These are phyloP conservation scores for Scaptodrosophila lebanonensis DNA, from an alignment of 1,140 invertebrate genomes.

Conservation along the genomic window DNA sequence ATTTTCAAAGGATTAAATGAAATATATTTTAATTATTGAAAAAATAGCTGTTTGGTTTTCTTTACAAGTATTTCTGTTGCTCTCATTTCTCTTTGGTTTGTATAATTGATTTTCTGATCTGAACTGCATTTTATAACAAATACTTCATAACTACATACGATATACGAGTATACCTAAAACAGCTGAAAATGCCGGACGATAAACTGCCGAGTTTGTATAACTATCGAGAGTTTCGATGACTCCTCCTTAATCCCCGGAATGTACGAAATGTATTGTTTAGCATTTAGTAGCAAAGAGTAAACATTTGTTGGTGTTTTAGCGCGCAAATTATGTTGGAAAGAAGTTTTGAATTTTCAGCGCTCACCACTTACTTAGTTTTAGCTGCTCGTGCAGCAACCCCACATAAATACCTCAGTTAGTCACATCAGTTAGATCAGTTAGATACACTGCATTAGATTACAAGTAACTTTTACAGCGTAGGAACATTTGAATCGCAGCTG, in stretches of 20 bases:
- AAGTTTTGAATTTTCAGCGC: too few relatives aligned
- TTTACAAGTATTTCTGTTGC: not conserved
- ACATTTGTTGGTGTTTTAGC: too few relatives aligned
- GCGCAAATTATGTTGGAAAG: too few relatives aligned
- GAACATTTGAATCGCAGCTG: conserved; percentile 74
- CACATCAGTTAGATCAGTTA: conserved; percentile 45
- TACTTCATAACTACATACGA: conserved; percentile 17
- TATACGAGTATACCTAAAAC: conserved; percentile 11
- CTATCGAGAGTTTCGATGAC: conserved; percentile 7
- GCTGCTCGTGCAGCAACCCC: too few relatives aligned
- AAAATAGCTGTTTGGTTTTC: conserved; percentile 23
- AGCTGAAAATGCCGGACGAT: conserved; percentile 38
- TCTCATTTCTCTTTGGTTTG: conserved; percentile 28
- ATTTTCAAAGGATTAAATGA: conserved; percentile 76
- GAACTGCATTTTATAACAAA: conserved; percentile 5
- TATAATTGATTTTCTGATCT: conserved; percentile 17
- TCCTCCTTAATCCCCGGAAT: conserved; percentile 39
- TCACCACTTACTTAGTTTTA: not conserved
- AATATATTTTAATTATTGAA: conserved; percentile 62
- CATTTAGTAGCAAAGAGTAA: conserved; percentile 26
- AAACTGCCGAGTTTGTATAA: conserved; percentile 55
- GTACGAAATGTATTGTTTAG: conserved; percentile 40
- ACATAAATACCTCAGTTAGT: conserved; percentile 65
- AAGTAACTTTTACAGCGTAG: conserved; percentile 56
- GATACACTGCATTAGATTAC: conserved; percentile 31